Base-by-base conservation (phyloP, 2,113 vertebrate species). In the Nibea coibor region DNA sequence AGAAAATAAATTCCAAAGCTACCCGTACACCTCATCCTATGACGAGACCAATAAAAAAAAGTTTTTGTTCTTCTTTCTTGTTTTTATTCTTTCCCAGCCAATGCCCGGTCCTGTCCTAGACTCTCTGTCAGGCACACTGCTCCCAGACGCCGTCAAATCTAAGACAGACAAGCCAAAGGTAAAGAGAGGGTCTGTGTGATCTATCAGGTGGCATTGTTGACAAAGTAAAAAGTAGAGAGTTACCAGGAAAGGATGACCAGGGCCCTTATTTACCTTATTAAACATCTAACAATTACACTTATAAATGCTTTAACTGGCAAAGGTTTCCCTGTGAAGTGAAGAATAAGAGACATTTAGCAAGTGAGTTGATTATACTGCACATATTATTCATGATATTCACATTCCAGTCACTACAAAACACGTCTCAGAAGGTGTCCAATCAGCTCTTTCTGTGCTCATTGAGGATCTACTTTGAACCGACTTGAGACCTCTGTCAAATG, bases 151-250 rank as follows among this genome's bases (percentile, higher is more conserved):
- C n/a, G 9, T 65, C 8, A 94, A 93, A 88, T 10, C 89, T 11
- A 93, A 93, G 75, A 74, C 86, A 14, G 91, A 89, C 50, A 94
- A 94, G 88, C 58, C 89, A 47, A 95, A 95, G 94, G 94, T 95
- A 87, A 88, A 58, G 24, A 19, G 0, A 72, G 48, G 31, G 48
- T 26, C 31, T 45, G 43, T 24, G 11, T 10, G 28, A 64, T 31
- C 61, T 16, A 16, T 45, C 24, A 39, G 22, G 6, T 42, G 35
- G 74, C 3, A 28, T 58, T 31, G 28, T 10, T 14, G 1, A 6
- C 4, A 10, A 17, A 58, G 17, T 42, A 20, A 70, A 50, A 0
- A 20, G 48, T 10, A 22, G 31, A 59, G 6, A 59, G 4, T 20
- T 19, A 65, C 16, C 31, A 31, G 5, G 35, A 7, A 39, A 39